Evolutionary conservation across 2,888 invertebrate species (phyloP).

Genomic region (Drosophila ustulata): DNA sequence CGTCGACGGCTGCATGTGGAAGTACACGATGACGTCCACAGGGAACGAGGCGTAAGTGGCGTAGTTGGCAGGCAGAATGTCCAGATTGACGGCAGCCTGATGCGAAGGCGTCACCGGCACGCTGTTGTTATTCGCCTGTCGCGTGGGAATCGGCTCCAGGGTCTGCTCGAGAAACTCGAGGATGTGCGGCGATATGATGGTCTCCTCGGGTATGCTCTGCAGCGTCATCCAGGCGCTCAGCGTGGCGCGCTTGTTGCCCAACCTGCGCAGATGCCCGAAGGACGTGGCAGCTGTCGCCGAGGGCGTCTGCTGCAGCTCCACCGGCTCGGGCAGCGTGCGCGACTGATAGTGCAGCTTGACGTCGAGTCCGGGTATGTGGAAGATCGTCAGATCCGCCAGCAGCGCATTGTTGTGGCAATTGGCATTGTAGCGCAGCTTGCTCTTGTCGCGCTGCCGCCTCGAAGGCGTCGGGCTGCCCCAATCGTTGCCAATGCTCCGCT

Average conservation of each 20-base stretch:
- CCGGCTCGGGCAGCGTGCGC: constrained; percentile 88
- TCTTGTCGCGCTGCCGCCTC: constrained; percentile 84
- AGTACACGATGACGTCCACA: constrained; percentile 99
- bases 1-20: constrained; percentile 98
- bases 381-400: constrained; percentile 92
- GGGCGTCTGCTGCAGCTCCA: constrained; percentile 57
- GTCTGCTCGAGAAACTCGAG: constrained; percentile 99
- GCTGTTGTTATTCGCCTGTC: constrained; percentile 81
- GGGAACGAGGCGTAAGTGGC: constrained; percentile 97
- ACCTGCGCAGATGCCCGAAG: constrained; percentile 84
- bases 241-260: constrained; percentile 93
- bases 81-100: constrained; percentile 85
- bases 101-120: constrained; percentile 81
- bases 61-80: constrained; percentile 89
- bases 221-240: constrained; percentile 98
- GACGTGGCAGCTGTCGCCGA: constrained; percentile 8
- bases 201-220: constrained; percentile 98
- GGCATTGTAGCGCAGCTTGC: constrained; percentile 84
- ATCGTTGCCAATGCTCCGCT: constrained; percentile 83
- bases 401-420: constrained; percentile 85
- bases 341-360: constrained; percentile 95
- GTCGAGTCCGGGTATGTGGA: constrained; percentile 95
- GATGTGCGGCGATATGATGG: constrained; percentile 98
- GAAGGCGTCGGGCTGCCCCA: constrained; percentile 86
- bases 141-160: constrained; percentile 95